Evolutionary conservation across 1,140 invertebrate species (phyloP), one percentile per base, ranked within the genome.

Genomic region (Hydropsyche tenuis): DNA sequence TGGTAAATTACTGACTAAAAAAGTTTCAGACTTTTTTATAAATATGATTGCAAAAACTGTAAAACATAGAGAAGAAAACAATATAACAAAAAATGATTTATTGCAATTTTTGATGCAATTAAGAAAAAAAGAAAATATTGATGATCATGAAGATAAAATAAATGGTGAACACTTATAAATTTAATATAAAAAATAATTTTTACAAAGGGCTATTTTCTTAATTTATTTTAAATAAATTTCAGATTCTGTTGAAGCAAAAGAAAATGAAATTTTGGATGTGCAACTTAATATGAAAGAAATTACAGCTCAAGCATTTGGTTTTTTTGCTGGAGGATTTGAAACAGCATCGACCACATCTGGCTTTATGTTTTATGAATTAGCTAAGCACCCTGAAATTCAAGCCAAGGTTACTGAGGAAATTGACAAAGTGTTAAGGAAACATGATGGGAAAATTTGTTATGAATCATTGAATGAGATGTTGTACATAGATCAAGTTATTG

Each of bases 391-490:
- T 0, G 81, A 85, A 11, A 78, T 87, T 1, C 87, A 89, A 73
- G 48, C 80, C 0, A 85, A 84, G 70, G 72, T 84, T 11, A 79
- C 86, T n/a, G 64, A 81, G 9, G 86, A 89, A 79, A 83, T 88
- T 0, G 77, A 81, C 11, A 46, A 78, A 1, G 83, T 86, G 16
- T 42, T 88, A 0, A 69, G 78, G 6, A 83, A 83, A 72, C 79
- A 88, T 72, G 75, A 85, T 20, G 83, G 84, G 1, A 76, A 85
- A 73, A 73, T 90, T 0, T 87, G 82, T 37, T 90, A 88, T 76
- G 88, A 90, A 12, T 81, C 82, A n/a, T 69, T 91, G 0, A 80
- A 83, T 14, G 85, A 88, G 18, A 85, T 92, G 82, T 83, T 81
- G 0, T 88, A 88, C 73, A 77, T 91, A 76, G 82, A 86, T 74